Conservation (phyloP, 2,888 invertebrate genomes). For the Quadroppia sp. region DNA sequence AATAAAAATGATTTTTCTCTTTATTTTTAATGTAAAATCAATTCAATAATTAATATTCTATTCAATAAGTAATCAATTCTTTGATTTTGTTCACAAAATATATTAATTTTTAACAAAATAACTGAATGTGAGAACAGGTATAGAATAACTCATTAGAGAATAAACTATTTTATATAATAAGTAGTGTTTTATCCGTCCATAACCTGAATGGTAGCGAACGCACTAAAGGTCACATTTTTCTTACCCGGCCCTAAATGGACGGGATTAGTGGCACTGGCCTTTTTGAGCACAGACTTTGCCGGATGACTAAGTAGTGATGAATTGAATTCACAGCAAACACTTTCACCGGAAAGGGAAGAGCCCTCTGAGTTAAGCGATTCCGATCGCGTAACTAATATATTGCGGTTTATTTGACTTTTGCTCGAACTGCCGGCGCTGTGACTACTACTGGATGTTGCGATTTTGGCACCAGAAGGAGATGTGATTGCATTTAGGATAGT, state of each 20-base stretch:
- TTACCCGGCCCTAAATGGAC: slow-evolving; percentile 27
- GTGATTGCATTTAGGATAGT: slow-evolving; percentile 9
- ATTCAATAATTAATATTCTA: too few species aligned
- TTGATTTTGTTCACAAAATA: too few species aligned
- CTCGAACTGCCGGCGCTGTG: slow-evolving; percentile 1
- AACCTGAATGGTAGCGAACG: slow-evolving; percentile 47
- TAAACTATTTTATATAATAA: background rate
- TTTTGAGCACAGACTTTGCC: slow-evolving; percentile 45
- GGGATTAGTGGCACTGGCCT: slow-evolving; percentile 15
- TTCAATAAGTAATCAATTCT: too few species aligned
- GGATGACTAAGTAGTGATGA: slow-evolving; percentile 27
- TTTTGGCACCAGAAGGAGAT: slow-evolving; percentile 28
- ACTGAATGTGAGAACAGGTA: too few species aligned
- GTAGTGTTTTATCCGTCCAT: slow-evolving; percentile 43
- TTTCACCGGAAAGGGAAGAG: slow-evolving; percentile 44
- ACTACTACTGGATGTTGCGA: background rate
- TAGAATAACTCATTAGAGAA: too few species aligned
- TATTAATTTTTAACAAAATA: too few species aligned
- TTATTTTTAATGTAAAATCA: too few species aligned
- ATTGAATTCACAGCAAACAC: slow-evolving; percentile 38
- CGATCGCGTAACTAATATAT: slow-evolving; percentile 33
- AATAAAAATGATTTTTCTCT: too few species aligned
- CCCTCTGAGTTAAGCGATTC: slow-evolving; percentile 43
- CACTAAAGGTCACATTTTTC: slow-evolving; percentile 48
- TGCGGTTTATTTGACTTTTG: slow-evolving; percentile 10